Base-by-base conservation (phyloP, 2,797 vertebrate genomes). In the Hylomyscus alleni region DNA sequence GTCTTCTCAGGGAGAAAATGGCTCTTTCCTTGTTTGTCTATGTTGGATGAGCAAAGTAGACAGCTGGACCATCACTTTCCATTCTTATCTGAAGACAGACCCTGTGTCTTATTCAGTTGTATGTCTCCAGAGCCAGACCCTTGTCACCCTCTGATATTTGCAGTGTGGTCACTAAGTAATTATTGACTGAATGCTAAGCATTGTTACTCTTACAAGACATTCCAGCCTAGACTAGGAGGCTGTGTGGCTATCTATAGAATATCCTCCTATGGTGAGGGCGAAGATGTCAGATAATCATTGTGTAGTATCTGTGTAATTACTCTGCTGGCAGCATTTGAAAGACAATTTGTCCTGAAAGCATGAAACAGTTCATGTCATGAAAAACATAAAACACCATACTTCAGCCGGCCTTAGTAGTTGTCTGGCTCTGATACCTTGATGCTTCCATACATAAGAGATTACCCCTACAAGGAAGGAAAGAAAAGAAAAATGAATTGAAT, bases 221-320 rank as follows among this genome's bases (percentile, higher is more conserved):
- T 87, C 69, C 34, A 22, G 2, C 56, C 73, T 50, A 54, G 58
- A 20, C 58, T 6, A 37, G 89, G n/a, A 77, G 77, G 56, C 1
- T 65, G 10, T 90, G 31, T 84, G 75, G 5, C 87, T 94, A 50
- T 91, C 92, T 83, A 44, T 60, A 90, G 90, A 47, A 86, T 44
- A 76, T 69, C 50, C 11, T 91, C 88, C 24, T 44, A 72, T 82
- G 72, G 95, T 72, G 72, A 47, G 82, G 84, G 60, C 44, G 60
- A 93, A 6, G 94, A 67, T 86, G 78, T 93, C 96, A 77, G 40
- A 62, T 77, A 90, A 95, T 95, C 81, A 86, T 82, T 76, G 37
- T 80, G 85, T 93, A 97, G 94, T 96, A 97, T 96, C 96, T 92
- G 91, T 82, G 54, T 75, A 95, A 97, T 97, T 91, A 84, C 90